These are phyloP conservation scores for Himalopsyche anomala DNA, from an alignment of 2,888 invertebrate genomes.

Conservation along the genomic window DNA sequence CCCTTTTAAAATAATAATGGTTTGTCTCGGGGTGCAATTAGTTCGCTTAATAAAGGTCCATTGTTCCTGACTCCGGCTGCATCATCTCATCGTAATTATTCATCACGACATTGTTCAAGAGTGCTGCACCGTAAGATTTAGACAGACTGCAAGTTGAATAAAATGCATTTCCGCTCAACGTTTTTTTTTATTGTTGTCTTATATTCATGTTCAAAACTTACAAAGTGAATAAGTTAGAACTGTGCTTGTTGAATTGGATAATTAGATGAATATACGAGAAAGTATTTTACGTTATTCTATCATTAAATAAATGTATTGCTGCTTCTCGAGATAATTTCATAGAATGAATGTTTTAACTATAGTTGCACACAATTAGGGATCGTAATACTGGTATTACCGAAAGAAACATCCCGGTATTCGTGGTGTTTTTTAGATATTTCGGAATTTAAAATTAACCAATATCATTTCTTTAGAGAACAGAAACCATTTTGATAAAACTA, in stretches of 20 bases:
- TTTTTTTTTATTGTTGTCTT: background rate
- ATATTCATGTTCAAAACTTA: background rate
- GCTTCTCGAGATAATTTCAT: too few relatives aligned
- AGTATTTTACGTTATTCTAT: too few relatives aligned
- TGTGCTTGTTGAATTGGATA: background rate
- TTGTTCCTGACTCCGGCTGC: slow-evolving; percentile 14
- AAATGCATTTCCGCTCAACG: slow-evolving; percentile 12
- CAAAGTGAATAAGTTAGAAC: background rate
- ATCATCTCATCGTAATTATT: slow-evolving; percentile 12
- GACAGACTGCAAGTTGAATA: slow-evolving; percentile 20
- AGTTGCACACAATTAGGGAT: too few relatives aligned
- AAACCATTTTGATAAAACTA: too few relatives aligned
- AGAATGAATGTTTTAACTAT: too few relatives aligned
- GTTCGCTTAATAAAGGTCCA: slow-evolving; percentile 30
- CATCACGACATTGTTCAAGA: slow-evolving; percentile 3
- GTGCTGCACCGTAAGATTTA: slow-evolving; percentile 4
- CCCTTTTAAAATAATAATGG: background rate
- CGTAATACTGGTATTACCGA: too few relatives aligned
- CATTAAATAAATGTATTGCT: too few relatives aligned
- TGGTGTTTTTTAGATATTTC: too few relatives aligned
- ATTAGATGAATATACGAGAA: too few relatives aligned
- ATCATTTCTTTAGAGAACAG: too few relatives aligned
- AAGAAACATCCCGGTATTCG: too few relatives aligned
- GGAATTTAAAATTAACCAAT: too few relatives aligned
- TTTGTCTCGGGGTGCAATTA: slow-evolving; percentile 14